Evolutionary conservation across 2,888 invertebrate species (phyloP), one percentile per base, ranked within the genome.

Genomic region (Boloria euphrosyne): DNA sequence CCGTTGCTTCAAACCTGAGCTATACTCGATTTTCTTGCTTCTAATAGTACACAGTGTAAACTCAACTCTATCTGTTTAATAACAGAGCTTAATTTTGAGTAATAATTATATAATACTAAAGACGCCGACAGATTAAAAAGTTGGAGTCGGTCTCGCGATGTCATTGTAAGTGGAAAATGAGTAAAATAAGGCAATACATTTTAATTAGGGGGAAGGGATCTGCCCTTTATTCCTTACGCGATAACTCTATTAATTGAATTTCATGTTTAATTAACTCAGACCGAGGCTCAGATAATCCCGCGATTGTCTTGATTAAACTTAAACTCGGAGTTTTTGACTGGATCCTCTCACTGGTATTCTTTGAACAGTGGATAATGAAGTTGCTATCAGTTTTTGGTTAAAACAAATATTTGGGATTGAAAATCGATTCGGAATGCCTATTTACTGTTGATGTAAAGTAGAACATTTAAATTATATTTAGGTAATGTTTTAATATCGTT

Each of bases 161-260:
- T 90, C 90, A 90, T 88, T 90, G 90, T 90, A 86, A 90, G 89
- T 90, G 85, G 90, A 90, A 91, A 92, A 92, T 91, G 90, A 92
- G 91, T 92, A 90, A 90, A 92, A 92, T 90, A 92, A 91, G 87
- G 91, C 91, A 92, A 92, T 92, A 92, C 90, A 91, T 92, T 92
- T 92, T 92, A 92, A 92, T 92, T 90, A 92, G 90, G 84, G 85
- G 83, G 87, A 87, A 86, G 88, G 90, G 87, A 84, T 86, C 86
- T 80, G 81, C 84, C 89, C 89, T 90, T 90, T 90, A 89, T 90
- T 90, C 89, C 84, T 83, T 82, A 81, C 84, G 89, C 89, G 90
- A 90, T 90, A 90, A 90, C 88, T 90, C 87, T 89, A 90, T 90
- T 91, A 90, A 91, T 91, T 91, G 90, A 90, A 91, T 91, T 90